Evolutionary conservation across 1,140 invertebrate species (phyloP).

Genomic region (Calosoma granatense): DNA sequence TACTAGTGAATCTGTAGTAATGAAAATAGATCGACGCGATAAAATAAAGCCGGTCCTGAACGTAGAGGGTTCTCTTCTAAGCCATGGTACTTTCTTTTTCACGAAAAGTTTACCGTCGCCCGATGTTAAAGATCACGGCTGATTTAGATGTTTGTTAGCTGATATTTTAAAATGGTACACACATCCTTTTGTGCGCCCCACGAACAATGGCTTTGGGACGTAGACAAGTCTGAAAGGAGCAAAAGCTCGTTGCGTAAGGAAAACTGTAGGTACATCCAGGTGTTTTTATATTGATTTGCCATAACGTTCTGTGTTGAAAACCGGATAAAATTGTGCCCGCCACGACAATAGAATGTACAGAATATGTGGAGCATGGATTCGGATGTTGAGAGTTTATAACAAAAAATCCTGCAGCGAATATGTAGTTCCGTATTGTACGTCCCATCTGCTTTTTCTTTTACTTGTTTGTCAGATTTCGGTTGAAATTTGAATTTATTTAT

Average conservation of each 20-base stretch:
- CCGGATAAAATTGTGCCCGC: slow-evolving; percentile 19
- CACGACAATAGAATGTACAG: slow-evolving; percentile 1
- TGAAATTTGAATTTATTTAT: not conserved
- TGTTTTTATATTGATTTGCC: slow-evolving; percentile 23
- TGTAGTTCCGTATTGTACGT: not conserved
- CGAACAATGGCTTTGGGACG: slow-evolving; percentile 18
- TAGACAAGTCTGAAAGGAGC: slow-evolving; percentile 17
- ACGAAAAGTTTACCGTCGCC: slow-evolving; percentile 16
- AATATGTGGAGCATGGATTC: slow-evolving; percentile 2
- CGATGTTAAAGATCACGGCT: slow-evolving; percentile 12
- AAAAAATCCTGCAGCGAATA: not conserved
- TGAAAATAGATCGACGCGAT: too few species aligned
- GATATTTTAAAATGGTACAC: slow-evolving; percentile 17
- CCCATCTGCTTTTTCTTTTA: not conserved
- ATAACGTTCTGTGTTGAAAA: slow-evolving; percentile 22
- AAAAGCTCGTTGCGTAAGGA: slow-evolving; percentile 21
- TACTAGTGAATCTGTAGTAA: too few species aligned
- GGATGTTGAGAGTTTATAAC: not conserved
- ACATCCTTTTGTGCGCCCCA: slow-evolving; percentile 19
- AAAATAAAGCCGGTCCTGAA: not conserved
- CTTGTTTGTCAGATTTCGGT: not conserved
- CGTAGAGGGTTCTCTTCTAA: not conserved
- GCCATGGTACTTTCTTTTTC: slow-evolving; percentile 13
- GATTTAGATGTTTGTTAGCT: slow-evolving; percentile 4
- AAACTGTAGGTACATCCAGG: slow-evolving; percentile 16